Evolutionary conservation across 1,140 invertebrate genomes (phyloP).

Genomic region (Lepidurus couesii): DNA sequence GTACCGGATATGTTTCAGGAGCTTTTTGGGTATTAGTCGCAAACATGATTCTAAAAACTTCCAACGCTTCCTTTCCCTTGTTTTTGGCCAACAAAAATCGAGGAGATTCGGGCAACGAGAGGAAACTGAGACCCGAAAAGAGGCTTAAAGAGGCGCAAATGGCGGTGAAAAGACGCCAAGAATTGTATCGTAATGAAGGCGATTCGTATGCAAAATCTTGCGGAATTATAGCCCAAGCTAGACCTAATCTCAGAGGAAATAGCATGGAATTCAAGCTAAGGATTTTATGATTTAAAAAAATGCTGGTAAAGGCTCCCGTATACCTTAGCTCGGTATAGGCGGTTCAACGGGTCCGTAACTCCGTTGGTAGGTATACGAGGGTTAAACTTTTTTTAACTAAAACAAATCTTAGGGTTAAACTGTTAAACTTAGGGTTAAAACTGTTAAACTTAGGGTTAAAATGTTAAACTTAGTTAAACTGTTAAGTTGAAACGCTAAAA

Average conservation of each 20-base stretch:
- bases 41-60: not conserved
- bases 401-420: no score
- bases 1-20: not conserved
- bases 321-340: no score
- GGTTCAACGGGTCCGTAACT: no score
- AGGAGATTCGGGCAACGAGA: not conserved
- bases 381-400: no score
- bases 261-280: no score
- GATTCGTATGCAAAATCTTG: not conserved
- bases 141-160: not conserved
- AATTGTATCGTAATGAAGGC: not conserved
- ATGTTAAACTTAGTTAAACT: no score
- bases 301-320: no score
- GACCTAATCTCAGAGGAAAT: not conserved
- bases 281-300: no score
- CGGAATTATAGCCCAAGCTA: not conserved
- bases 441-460: no score
- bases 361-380: no score
- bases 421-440: no score
- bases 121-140: not conserved
- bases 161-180: slow-evolving; percentile 7
- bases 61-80: not conserved
- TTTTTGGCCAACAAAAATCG: slow-evolving; percentile 1
- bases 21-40: not conserved
- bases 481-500: no score